Base-by-base conservation (phyloP, 2,113 vertebrate genomes). In the Furnarius figulus region DNA sequence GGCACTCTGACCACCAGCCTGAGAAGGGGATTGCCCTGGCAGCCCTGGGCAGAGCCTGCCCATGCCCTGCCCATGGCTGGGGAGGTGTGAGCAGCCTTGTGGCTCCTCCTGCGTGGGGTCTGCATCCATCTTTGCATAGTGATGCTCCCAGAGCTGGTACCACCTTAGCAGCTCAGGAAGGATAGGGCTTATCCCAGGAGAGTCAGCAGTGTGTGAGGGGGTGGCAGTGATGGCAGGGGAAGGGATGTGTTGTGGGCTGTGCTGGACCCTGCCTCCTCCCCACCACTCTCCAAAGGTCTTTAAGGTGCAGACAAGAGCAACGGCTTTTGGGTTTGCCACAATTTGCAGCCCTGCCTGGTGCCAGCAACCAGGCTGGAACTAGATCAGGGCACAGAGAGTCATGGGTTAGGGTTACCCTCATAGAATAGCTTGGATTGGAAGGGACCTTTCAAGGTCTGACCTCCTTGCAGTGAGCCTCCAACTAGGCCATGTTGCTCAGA, bases 31-130 rank as follows among this genome's bases (percentile, higher is more conserved):
- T 50, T 89, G 73, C 89, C 88, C 49, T 85, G 82, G 89, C 91
- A 78, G 40, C 3, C 20, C 37, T 9, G 40, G 40, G 73, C 79
- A 91, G 73, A 83, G 33, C 67, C 79, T 63, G 56, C 66, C 50
- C 37, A 1, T 17, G 24, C 30, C 67, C 79, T 63, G 56, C 66
- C 50, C 37, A 1, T 17, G 24, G 10, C 59, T 15, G 39, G 71
- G 58, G 7, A 23, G 71, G 3, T 7, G 47, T 9, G 5, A 40
- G 72, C 61, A 77, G 58, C 49, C 55, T 33, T 3, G 25, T 4
- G 2, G 28, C 30, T 74, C 63, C 25, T 61, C 76, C 68, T 0
- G 1, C 0, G 0, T 8, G 33, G 44, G n/a, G 2, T 47, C 75
- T 61, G 87, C 56, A 23, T 39, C 55, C 56, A 7, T 30, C 68